Percentiles rank a stretch among this genome's conserved stretches.
These are phyloP conservation scores for Netelia inedita DNA, from an alignment of 2,888 invertebrate genomes.

Conservation along the genomic window DNA sequence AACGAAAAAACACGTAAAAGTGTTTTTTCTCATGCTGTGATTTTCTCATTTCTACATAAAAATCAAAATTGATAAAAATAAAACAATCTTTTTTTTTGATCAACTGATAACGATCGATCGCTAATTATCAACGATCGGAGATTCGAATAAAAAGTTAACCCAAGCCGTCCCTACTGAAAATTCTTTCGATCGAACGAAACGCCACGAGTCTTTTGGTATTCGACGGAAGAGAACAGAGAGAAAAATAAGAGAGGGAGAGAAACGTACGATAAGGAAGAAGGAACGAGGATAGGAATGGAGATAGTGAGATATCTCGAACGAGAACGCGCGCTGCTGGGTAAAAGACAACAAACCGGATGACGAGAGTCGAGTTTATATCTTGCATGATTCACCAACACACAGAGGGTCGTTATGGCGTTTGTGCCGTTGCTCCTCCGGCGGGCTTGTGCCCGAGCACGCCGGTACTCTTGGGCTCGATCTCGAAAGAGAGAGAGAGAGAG, in stretches of 20 bases:
- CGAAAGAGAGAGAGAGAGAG: not conserved
- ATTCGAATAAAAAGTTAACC: too few relatives aligned
- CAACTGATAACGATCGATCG: too few relatives aligned
- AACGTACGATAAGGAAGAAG: not conserved
- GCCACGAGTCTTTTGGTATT: not conserved
- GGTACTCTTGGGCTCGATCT: not conserved
- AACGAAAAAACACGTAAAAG: too few relatives aligned
- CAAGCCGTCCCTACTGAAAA: too few relatives aligned
- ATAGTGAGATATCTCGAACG: conserved; percentile 10
- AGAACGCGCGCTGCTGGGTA: not conserved
- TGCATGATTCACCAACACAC: conserved; percentile 76
- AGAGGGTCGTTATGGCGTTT: conserved; percentile 63
- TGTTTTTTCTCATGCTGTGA: too few relatives aligned
- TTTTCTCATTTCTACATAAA: not conserved
- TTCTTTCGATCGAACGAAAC: too few relatives aligned
- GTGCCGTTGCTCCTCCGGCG: conserved; percentile 32
- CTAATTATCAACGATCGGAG: too few relatives aligned
- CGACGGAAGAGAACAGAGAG: not conserved
- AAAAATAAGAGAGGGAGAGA: not conserved
- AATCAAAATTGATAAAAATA: not conserved
- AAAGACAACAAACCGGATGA: conserved; percentile 72
- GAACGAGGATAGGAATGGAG: conserved; percentile 18
- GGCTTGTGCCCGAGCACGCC: conserved; percentile 27
- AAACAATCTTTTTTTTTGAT: too few relatives aligned
- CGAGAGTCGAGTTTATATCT: conserved; percentile 67